phyloP scores from a whole-genome alignment of 2,113 vertebrate genomes.

The Chamaetylas fuelleborni region DNA sequence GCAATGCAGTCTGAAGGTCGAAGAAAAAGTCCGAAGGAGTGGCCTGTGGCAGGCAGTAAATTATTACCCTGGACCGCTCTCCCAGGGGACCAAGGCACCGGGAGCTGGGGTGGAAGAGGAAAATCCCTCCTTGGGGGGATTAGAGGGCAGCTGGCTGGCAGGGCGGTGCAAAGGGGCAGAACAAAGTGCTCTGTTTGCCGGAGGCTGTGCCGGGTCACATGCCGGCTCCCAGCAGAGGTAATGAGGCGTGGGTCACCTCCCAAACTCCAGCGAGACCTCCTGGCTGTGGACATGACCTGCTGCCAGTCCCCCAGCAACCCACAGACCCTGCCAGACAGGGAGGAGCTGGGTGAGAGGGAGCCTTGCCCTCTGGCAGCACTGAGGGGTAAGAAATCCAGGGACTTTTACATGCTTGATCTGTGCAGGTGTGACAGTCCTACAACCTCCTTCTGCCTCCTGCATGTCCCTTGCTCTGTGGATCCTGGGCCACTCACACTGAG shows the following conservation, averaged over 20 bases:
- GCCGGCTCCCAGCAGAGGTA: background rate
- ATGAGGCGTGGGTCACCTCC: background rate
- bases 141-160: background rate
- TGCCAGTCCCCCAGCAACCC: background rate
- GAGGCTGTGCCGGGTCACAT: constrained; percentile 1
- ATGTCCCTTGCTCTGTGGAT: background rate
- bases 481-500: rapidly evolving
- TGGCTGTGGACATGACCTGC: background rate
- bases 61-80: constrained; percentile 22
- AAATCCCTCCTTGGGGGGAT: constrained; percentile 27
- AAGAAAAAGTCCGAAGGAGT: constrained; percentile 55
- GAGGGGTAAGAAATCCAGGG: rapidly evolving
- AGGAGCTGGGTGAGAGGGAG: background rate
- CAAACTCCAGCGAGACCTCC: background rate
- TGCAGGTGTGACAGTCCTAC: background rate
- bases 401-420: background rate
- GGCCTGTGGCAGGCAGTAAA: constrained; percentile 62
- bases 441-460: background rate
- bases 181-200: constrained; percentile 15
- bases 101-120: background rate
- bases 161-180: constrained; percentile 15
- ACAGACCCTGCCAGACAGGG: background rate
- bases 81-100: background rate
- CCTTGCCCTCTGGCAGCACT: background rate
- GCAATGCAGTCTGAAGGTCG: constrained; percentile 55